Evolutionary conservation across 2,888 invertebrate genomes (phyloP), one percentile per base, ranked within the genome.

Genomic region (Philhelius pedissequus): DNA sequence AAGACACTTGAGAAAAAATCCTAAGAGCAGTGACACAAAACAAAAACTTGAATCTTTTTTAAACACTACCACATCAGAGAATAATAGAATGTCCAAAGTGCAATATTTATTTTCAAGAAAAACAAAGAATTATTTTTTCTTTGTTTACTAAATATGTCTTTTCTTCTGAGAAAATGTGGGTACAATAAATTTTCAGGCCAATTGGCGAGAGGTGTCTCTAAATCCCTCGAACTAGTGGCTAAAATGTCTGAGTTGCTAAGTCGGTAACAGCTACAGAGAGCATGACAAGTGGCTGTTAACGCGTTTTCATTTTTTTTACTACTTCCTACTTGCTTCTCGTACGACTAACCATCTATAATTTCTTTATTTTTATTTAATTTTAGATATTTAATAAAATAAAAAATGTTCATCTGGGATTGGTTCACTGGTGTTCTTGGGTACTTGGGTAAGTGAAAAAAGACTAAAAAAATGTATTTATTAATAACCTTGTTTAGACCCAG

Each of bases 371-470:
- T 40, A 8, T 45, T 22, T 52, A 48, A 54, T 79, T 75, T 70
- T 66, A 84, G 79, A 62, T 58, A 83, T 75, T 60, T 15, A 48
- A 40, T 22, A 74, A 75, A 50, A 97, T 13, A 30, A 18, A 15
- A 54, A 30, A 56, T 98, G 97, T 97, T 98, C 94, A 95, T 98
- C 93, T 96, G 96, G 96, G 97, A 97, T 92, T 98, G 97, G 97
- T 96, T 98, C 92, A 96, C 97, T 92, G 97, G 97, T 90, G 97
- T 97, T 91, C 93, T 98, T 91, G 97, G 97, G 92, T 97, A 97
- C 93, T 94, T 98, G 92, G 97, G 97, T 97, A 92, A 95, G 95
- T 88, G 70, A 48, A 75, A 58, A 76, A 75, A 77, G 66, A 43
- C 66, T 54, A 50, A 8, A 69, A 11, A 40, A 40, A 20, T 27